phyloP scores from a whole-genome alignment of 1,140 invertebrate genomes.

The Papilio xuthus region DNA sequence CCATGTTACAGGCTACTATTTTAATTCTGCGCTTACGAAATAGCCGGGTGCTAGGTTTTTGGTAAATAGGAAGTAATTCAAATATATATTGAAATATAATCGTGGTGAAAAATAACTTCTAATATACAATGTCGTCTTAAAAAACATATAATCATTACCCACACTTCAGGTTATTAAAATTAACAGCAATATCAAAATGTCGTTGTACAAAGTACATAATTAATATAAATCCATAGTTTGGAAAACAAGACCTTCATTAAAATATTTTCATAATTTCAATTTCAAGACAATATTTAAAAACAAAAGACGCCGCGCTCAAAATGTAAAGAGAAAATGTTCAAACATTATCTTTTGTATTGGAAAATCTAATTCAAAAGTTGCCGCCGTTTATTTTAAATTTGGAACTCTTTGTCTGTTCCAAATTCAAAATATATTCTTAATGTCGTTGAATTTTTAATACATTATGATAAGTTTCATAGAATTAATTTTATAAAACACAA shows the following conservation, averaged over 20 bases:
- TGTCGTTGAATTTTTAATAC: neutral
- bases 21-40: too few relatives aligned
- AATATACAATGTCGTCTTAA: too few relatives aligned
- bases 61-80: too few relatives aligned
- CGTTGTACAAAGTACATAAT: neutral
- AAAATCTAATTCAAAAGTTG: neutral
- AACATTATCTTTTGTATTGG: slow-evolving; percentile 18
- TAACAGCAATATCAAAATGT: neutral
- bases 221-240: neutral
- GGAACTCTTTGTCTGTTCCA: neutral
- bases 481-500: neutral
- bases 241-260: neutral
- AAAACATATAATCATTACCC: too few relatives aligned
- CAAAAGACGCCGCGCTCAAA: neutral
- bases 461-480: neutral
- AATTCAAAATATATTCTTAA: neutral
- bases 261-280: slow-evolving; percentile 24
- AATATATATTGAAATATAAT: too few relatives aligned
- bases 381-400: slow-evolving; percentile 14
- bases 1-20: too few relatives aligned
- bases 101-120: too few relatives aligned
- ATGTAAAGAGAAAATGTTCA: slow-evolving; percentile 18
- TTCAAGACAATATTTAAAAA: slow-evolving; percentile 13
- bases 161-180: too few relatives aligned
- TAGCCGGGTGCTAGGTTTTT: too few relatives aligned